A percentile compares a stretch with the other conserved stretches of the same genome.
Evolutionary conservation across 2,797 vertebrate genomes (phyloP).

Genomic region (Melanotaenia boesemani): DNA sequence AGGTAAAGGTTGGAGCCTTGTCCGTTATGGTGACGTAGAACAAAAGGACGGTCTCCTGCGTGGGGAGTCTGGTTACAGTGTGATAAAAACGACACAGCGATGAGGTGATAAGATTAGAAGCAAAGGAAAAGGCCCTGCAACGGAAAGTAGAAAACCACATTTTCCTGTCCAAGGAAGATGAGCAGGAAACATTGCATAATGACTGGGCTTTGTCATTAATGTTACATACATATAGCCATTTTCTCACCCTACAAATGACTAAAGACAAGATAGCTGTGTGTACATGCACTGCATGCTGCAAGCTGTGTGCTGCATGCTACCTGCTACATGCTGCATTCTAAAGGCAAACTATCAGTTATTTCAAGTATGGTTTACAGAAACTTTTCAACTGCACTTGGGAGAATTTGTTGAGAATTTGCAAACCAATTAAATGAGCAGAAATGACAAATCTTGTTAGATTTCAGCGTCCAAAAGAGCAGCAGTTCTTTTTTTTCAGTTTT

Average conservation of each 20-base stretch:
- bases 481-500: not conserved
- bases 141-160: conserved; percentile 42
- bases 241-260: conserved; percentile 44
- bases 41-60: conserved; percentile 70
- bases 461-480: not conserved
- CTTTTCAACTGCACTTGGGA: not conserved
- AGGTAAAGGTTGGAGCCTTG: conserved; percentile 73
- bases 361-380: not conserved
- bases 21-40: conserved; percentile 77
- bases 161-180: conserved; percentile 12
- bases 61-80: conserved; percentile 65
- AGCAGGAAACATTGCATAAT: not conserved
- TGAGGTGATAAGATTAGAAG: conserved; percentile 59
- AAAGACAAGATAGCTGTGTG: conserved; percentile 19
- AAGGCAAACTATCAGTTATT: not conserved
- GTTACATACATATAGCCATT: conserved; percentile 7
- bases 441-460: not conserved
- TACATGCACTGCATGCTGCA: not conserved
- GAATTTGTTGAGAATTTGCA: not conserved
- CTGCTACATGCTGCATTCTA: not conserved
- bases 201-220: conserved; percentile 43
- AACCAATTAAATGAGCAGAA: not conserved
- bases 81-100: conserved; percentile 47
- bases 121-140: conserved; percentile 38
- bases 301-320: not conserved